These are phyloP conservation scores for Caenorhabditis afra DNA, from an alignment of 2,888 invertebrate species.

Conservation along the genomic window DNA sequence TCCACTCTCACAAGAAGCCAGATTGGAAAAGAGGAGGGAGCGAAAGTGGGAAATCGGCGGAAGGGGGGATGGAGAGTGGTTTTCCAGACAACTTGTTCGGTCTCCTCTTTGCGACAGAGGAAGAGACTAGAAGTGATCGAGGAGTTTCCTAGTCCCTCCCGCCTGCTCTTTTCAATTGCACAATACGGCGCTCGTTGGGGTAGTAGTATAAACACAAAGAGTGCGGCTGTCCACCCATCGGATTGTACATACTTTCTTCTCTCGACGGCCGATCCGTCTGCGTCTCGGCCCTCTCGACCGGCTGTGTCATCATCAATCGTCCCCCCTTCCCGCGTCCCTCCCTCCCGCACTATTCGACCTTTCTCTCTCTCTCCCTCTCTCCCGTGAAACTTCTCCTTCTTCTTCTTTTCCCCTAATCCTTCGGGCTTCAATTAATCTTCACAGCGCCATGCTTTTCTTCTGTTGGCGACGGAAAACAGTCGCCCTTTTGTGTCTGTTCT, in stretches of 20 bases:
- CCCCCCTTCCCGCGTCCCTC: neutral
- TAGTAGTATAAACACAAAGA: conserved; percentile 10
- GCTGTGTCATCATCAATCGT: conserved; percentile 33
- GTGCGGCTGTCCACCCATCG: conserved; percentile 2
- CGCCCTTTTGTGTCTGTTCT: conserved; percentile 21
- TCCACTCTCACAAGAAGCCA: too few species aligned
- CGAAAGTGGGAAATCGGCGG: too few species aligned
- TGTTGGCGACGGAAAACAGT: conserved; percentile 38
- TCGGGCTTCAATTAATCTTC: conserved; percentile 4
- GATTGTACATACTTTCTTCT: conserved; percentile 16
- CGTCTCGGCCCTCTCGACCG: conserved; percentile 20
- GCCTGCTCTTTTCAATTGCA: too few species aligned
- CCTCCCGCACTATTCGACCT: conserved; percentile 27
- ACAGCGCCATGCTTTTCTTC: conserved; percentile 17
- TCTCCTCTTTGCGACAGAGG: too few species aligned
- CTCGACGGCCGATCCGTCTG: conserved; percentile 6
- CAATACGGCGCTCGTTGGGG: too few species aligned
- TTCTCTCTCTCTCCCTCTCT: neutral
- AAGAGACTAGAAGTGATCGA: too few species aligned
- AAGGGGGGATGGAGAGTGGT: too few species aligned
- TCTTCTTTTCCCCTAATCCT: conserved; percentile 4
- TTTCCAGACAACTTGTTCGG: too few species aligned
- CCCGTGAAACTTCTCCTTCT: conserved; percentile 5
- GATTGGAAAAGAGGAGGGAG: too few species aligned
- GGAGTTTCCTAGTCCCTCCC: too few species aligned